Evolutionary conservation across 2,797 vertebrate species (phyloP), one percentile per base, ranked within the genome.

Genomic region (Enteromius unitaeniatus): DNA sequence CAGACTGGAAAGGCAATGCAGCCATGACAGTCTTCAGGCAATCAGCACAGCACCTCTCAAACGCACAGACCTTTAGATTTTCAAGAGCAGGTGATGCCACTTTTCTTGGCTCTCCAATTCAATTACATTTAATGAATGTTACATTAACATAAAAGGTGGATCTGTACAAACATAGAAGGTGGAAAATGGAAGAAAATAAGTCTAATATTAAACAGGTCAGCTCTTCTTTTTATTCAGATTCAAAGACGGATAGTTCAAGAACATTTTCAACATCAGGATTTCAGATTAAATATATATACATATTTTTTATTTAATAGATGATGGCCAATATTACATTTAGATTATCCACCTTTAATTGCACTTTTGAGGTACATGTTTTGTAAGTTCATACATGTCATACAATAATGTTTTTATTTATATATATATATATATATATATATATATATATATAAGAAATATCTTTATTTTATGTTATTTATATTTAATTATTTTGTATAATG

Each of bases 81-180:
- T 68, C 62, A 83, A 53, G 67, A 86, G 83, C 79, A 79, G 77
- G 51, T 85, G 83, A 83, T 88, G 83, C 58, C 81, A 80, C 83
- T 85, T 88, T 78, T 88, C 78, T 51, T 82, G 79, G 69, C 85
- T 83, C 79, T 88, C 83, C 77, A 83, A 85, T 86, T 85, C 83
- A 83, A 88, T 88, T 88, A 88, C 80, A 78, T 78, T 84, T 86
- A 86, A 88, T 81, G 79, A 88, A 85, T 77, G 84, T 77, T 83
- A 83, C 78, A 83, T 84, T 88, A 81, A 83, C 82, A 84, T 86
- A 84, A 86, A 88, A 88, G 37, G 79, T 87, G 60, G 69, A 81
- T 62, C 82, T 45, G 31, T 53, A 23, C 67, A 84, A 81, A 62
- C 45, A 55, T 9, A 28, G n/a, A 15, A 76, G 34, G 55, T 13